Evolutionary conservation across 2,888 invertebrate species (phyloP).

Genomic region (Diachrysia chrysitis): DNA sequence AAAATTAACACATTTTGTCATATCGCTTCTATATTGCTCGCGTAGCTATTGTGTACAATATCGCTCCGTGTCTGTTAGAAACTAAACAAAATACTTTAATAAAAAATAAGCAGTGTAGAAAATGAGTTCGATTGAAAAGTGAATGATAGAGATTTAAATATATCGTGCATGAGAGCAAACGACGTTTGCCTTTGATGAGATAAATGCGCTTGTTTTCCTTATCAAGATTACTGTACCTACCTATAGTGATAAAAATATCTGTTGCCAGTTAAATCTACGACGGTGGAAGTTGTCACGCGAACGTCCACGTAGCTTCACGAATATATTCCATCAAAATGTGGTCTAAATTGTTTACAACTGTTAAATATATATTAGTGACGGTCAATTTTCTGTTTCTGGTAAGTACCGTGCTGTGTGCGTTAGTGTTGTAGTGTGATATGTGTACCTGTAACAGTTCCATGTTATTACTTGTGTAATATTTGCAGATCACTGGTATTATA

Average conservation of each 20-base stretch:
- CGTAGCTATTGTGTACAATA: conserved; percentile 46
- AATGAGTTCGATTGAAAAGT: conserved; percentile 13
- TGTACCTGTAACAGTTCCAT: conserved; percentile 13
- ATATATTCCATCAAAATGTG: conserved; percentile 75
- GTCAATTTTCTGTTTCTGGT: conserved; percentile 84
- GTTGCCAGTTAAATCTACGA: conserved; percentile 71
- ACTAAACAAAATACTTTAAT: conserved; percentile 8
- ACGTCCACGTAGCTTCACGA: conserved; percentile 47
- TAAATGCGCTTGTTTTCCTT: conserved; percentile 84
- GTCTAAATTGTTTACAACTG: conserved; percentile 84
- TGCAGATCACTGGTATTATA: conserved; percentile 94
- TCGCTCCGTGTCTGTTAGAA: conserved; percentile 8
- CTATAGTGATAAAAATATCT: conserved; percentile 83
- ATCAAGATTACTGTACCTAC: conserved; percentile 81
- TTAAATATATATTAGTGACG: conserved; percentile 80
- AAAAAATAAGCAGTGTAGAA: conserved; percentile 13
- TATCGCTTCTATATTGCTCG: conserved; percentile 42
- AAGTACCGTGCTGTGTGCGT: conserved; percentile 65
- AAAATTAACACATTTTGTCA: conserved; percentile 56
- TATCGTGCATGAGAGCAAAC: conserved; percentile 45
- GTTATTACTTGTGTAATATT: conserved; percentile 46
- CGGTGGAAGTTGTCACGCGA: conserved; percentile 70
- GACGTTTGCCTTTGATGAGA: conserved; percentile 64
- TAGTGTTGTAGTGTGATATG: neutral
- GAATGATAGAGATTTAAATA: conserved; percentile 33